Evolutionary conservation across 2,797 vertebrate genomes (phyloP), one percentile per base, ranked within the genome.

Genomic region (Coregonus ussuriensis): DNA sequence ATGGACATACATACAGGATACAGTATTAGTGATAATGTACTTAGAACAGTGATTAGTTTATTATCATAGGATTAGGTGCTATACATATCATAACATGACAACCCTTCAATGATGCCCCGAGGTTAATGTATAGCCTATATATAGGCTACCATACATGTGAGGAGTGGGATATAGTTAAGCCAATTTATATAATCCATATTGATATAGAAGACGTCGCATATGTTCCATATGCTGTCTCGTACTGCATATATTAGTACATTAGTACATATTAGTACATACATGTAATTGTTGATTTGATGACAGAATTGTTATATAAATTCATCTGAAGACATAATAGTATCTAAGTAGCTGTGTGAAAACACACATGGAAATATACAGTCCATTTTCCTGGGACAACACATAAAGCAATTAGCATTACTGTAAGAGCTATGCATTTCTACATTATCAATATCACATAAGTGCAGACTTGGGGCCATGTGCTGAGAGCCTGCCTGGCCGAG

Each of bases 371-470:
- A 25, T 25, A 25, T 25, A 25, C 62, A 62, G 73, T 5, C 11
- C 84, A 88, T 88, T 87, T 90, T 87, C 79, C 79, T 81, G 33
- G 6, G 80, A 54, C 76, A 75, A 90, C 91, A 91, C 90, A 92
- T 92, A 92, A 86, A 89, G 89, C 89, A 91, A 93, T 92, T 93
- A 93, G 85, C 76, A 59, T 71, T 11, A 69, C 82, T 81, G 84
- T 81, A 82, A 81, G 81, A 87, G 79, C 86, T 47, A 35, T 31
- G 78, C 78, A 16, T 88, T 84, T 89, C 77, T 86, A 85, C 84
- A 88, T 89, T 87, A 89, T 93, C 88, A 84, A 92, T 94, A 92
- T 92, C 87, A 72, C 86, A 91, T 93, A 89, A 92, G 86, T 89
- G 41, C 77, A 37, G 72, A 82, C 35, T 74, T 72, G 65, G 16